Evolutionary conservation across 2,113 vertebrate genomes (phyloP).

Genomic region (Ptilonorhynchus violaceus): DNA sequence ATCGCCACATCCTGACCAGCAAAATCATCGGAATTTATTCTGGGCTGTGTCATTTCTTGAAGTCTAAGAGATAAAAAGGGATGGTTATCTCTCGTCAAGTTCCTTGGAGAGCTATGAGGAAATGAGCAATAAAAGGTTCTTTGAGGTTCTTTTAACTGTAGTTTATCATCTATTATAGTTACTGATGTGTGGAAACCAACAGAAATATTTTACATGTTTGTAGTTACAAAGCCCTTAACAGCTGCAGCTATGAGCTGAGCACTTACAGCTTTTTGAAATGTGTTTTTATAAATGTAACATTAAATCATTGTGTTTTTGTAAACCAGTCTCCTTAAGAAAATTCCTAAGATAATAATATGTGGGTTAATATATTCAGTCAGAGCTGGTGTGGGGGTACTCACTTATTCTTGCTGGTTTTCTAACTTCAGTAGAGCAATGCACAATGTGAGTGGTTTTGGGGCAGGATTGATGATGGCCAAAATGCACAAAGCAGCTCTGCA

Average conservation of each 20-base stretch:
- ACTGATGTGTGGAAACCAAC: conserved; percentile 23
- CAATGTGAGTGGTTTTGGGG: fast-evolving
- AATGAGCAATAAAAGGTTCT: conserved; percentile 51
- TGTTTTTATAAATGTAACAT: neutral
- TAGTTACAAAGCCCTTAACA: conserved; percentile 7
- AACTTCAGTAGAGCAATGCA: neutral
- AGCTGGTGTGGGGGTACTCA: neutral
- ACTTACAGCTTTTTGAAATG: conserved; percentile 5
- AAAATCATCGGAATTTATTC: neutral
- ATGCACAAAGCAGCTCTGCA: neutral
- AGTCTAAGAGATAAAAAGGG: conserved; percentile 20
- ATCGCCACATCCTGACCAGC: conserved; percentile 5
- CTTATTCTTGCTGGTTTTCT: neutral
- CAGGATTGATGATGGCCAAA: neutral
- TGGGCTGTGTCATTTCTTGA: conserved; percentile 15
- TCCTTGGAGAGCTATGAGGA: conserved; percentile 49
- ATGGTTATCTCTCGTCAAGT: conserved; percentile 22
- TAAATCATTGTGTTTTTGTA: neutral
- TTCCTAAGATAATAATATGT: neutral
- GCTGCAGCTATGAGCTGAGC: neutral
- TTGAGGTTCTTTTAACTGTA: conserved; percentile 25
- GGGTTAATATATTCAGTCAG: neutral
- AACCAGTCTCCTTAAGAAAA: neutral
- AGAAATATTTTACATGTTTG: conserved; percentile 18
- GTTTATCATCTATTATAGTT: conserved; percentile 17